Conservation (phyloP, 2,113 vertebrate species). For the Grammomys surdaster region DNA sequence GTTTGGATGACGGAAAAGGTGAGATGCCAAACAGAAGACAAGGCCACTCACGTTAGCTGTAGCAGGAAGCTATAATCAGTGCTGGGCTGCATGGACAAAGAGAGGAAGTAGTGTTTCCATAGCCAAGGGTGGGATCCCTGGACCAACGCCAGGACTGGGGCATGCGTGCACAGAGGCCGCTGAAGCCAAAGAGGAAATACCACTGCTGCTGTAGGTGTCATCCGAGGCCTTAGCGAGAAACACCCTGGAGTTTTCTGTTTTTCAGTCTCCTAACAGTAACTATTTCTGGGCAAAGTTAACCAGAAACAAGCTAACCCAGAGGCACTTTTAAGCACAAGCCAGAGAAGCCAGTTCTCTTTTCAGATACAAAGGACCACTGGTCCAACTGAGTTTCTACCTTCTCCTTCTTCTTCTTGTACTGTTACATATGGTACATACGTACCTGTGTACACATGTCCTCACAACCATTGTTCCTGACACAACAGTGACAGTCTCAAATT, state of each 20-base stretch:
- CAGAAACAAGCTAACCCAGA: not conserved
- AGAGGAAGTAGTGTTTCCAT: slow-evolving; percentile 67
- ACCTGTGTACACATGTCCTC: too few species aligned
- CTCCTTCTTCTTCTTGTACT: not conserved
- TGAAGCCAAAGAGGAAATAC: not conserved
- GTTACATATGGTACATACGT: not conserved
- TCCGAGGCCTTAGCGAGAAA: not conserved
- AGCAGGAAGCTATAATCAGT: slow-evolving; percentile 72
- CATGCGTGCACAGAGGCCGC: not conserved
- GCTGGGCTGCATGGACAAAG: slow-evolving; percentile 60
- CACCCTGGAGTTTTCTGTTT: not conserved
- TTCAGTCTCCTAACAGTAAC: not conserved
- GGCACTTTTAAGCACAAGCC: not conserved
- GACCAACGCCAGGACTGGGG: slow-evolving; percentile 40
- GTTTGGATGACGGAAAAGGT: slow-evolving; percentile 33
- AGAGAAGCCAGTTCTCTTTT: not conserved
- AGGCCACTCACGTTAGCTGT: not conserved
- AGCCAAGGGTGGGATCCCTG: slow-evolving; percentile 2
- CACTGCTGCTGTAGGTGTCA: not conserved
- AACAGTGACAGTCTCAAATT: not conserved
- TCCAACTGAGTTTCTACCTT: not conserved
- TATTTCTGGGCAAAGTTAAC: not conserved
- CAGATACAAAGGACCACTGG: not conserved
- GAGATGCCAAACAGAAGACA: slow-evolving; percentile 52
- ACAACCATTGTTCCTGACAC: not conserved